Evolutionary conservation across 2,113 vertebrate genomes (phyloP).

Genomic region (Caranx melampygus): DNA sequence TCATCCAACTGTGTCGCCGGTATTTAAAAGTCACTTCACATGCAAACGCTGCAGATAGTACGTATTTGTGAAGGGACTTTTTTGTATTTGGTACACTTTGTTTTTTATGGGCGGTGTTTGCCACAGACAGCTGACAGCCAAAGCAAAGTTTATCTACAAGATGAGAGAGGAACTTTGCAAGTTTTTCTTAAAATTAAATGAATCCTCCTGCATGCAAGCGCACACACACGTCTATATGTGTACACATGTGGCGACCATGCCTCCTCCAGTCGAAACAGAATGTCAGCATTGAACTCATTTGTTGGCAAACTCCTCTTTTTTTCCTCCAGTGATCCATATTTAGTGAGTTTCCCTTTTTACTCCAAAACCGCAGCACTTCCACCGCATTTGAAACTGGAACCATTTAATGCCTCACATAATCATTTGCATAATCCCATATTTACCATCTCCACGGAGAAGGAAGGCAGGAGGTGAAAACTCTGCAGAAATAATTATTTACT

Average conservation of each 20-base stretch:
- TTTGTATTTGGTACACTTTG: not conserved
- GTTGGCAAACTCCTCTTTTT: constrained; percentile 25
- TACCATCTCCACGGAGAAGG: constrained; percentile 35
- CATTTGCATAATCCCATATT: constrained; percentile 69
- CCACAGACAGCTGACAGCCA: constrained; percentile 7
- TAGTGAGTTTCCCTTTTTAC: constrained; percentile 46
- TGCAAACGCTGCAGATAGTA: not conserved
- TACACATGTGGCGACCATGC: constrained; percentile 26
- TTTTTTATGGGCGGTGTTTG: not conserved
- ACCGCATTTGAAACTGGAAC: constrained; percentile 56
- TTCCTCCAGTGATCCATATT: constrained; percentile 52
- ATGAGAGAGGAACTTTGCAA: not conserved
- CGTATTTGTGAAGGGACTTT: not conserved
- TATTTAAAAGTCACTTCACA: not conserved
- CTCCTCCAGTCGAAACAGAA: constrained; percentile 12
- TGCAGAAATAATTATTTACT: constrained; percentile 61
- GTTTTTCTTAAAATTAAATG: not conserved
- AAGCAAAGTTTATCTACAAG: constrained; percentile 20
- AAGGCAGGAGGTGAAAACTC: constrained; percentile 15
- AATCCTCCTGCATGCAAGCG: not conserved
- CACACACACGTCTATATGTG: not conserved
- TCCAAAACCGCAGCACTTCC: constrained; percentile 41
- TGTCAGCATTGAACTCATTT: constrained; percentile 41
- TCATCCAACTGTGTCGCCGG: not conserved
- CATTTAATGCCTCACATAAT: constrained; percentile 51